These are phyloP conservation scores for Drosophila hydei DNA, from an alignment of 1,140 invertebrate species.

Conservation along the genomic window DNA sequence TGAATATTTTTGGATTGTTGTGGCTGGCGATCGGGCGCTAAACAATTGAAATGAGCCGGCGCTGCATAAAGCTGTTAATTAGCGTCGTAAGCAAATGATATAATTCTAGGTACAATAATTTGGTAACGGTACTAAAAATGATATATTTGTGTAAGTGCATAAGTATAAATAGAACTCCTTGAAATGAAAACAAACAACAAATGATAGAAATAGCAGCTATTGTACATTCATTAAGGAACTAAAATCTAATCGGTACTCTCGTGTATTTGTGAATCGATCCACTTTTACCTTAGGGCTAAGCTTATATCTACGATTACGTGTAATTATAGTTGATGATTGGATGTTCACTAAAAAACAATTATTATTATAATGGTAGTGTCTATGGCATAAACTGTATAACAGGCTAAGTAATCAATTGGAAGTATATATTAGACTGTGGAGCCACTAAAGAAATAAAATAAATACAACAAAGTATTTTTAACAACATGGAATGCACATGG, in stretches of 20 bases:
- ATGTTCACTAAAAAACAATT: constrained; percentile 33
- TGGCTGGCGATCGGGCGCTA: constrained; percentile 14
- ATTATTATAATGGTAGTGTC: constrained; percentile 27
- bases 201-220: constrained; percentile 16
- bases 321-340: constrained; percentile 27
- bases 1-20: constrained; percentile 21
- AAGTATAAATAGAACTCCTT: constrained; percentile 47
- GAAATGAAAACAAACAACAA: constrained; percentile 9
- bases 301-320: constrained; percentile 46
- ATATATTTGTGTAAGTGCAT: constrained; percentile 26
- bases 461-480: constrained; percentile 11
- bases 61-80: constrained; percentile 35
- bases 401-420: constrained; percentile 10
- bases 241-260: constrained; percentile 22
- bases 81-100: constrained; percentile 36
- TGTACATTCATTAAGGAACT: constrained; percentile 41
- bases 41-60: constrained; percentile 16
- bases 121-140: constrained; percentile 52
- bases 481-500: constrained; percentile 35
- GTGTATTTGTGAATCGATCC: constrained; percentile 17
- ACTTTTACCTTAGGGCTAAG: constrained; percentile 36
- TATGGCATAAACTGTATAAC: constrained; percentile 46
- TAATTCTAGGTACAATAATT: constrained; percentile 64
- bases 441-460: background rate
- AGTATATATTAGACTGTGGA: constrained; percentile 20